Evolutionary conservation across 92 coral and sea anemone species (phyloP).

Genomic region (Epizoanthus scotinus): DNA sequence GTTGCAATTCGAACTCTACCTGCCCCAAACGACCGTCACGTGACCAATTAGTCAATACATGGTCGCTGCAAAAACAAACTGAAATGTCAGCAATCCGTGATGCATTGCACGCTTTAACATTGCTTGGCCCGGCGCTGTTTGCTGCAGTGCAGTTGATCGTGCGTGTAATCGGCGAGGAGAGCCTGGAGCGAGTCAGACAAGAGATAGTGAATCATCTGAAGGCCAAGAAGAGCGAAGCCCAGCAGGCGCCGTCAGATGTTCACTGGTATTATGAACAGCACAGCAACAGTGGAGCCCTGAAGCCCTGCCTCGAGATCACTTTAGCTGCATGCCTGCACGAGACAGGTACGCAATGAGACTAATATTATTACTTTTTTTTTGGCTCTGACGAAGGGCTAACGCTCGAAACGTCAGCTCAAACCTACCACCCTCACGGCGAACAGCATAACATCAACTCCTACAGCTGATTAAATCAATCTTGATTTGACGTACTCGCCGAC

Average conservation of each 20-base stretch:
- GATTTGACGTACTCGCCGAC: no score
- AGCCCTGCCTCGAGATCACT: conserved; percentile 23
- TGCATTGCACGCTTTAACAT: background rate
- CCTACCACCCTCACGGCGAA: no score
- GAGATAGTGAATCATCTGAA: conserved; percentile 13
- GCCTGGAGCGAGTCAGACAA: background rate
- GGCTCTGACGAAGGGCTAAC: no score
- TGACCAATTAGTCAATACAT: background rate
- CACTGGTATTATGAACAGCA: background rate
- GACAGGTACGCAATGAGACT: background rate
- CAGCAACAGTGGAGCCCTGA: conserved; percentile 18
- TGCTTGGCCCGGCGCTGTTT: background rate
- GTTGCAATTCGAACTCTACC: conserved; percentile 7
- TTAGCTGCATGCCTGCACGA: conserved; percentile 10
- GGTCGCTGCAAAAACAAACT: background rate
- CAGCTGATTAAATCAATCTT: no score
- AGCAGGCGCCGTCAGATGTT: background rate
- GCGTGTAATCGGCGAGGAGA: background rate
- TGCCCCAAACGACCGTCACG: background rate
- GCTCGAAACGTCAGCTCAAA: no score
- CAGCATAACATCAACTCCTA: no score
- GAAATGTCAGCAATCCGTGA: conserved; percentile 13
- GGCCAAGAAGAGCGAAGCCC: conserved; percentile 8
- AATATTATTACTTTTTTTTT: no score
- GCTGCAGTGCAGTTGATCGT: conserved; percentile 8